Conservation (phyloP, 2,888 invertebrate genomes). For the Thysanoteuthis rhombus region DNA sequence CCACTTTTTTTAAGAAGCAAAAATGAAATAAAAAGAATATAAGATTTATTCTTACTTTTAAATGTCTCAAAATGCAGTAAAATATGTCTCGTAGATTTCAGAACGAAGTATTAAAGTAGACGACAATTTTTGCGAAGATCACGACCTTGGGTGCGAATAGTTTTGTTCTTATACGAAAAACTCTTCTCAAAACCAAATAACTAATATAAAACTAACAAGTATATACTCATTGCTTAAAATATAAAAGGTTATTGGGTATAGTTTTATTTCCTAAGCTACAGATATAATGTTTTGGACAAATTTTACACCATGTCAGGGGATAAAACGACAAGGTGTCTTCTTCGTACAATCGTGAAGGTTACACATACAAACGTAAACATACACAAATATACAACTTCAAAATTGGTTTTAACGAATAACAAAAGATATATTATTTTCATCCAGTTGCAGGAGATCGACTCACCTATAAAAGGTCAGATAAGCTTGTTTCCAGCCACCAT, state of each 20-base stretch:
- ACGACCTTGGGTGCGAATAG: neutral
- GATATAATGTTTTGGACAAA: neutral
- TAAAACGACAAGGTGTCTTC: neutral
- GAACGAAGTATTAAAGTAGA: neutral
- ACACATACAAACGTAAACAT: neutral
- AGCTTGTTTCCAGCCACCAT: slow-evolving; percentile 54
- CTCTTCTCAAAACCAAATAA: neutral
- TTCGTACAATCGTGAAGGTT: neutral
- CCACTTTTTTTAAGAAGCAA: no score
- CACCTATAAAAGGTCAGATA: slow-evolving; percentile 48
- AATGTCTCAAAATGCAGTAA: neutral
- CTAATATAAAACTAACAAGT: neutral
- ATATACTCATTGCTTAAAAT: neutral
- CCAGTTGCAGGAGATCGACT: neutral
- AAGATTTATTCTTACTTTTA: no score
- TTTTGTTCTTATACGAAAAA: neutral
- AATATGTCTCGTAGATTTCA: neutral
- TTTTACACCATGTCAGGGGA: neutral
- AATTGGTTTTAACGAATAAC: neutral
- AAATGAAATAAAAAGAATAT: no score
- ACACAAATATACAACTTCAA: neutral
- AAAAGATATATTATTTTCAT: neutral
- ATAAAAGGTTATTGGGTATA: neutral
- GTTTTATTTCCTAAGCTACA: neutral
- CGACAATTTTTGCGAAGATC: no score